Conservation (phyloP, 2,888 invertebrate genomes). For the Spodoptera picta region DNA sequence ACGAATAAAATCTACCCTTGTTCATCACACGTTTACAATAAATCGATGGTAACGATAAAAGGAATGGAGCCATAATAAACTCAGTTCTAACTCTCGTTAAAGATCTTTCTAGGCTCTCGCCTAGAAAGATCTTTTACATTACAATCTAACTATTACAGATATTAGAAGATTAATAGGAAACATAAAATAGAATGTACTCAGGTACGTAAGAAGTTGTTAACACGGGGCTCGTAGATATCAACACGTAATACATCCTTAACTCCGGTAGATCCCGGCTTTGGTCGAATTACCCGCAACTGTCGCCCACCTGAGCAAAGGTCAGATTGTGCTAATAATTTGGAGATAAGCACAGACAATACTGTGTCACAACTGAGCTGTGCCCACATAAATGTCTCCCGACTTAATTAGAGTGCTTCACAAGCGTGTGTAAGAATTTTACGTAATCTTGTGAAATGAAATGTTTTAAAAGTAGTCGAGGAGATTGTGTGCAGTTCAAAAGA, state of each 20-base stretch:
- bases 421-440: slow-evolving; percentile 2
- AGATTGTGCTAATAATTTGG: slow-evolving; percentile 40
- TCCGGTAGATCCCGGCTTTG: slow-evolving; percentile 36
- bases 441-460: slow-evolving; percentile 9
- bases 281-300: slow-evolving; percentile 28
- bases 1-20: too few species aligned
- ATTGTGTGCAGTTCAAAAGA: not conserved
- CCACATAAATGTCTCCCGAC: slow-evolving; percentile 19
- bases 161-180: too few species aligned
- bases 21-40: too few species aligned
- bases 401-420: slow-evolving; percentile 22
- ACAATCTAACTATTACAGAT: too few species aligned
- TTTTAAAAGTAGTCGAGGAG: not conserved
- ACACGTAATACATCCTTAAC: slow-evolving; percentile 9
- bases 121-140: too few species aligned
- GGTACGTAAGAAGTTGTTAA: too few species aligned
- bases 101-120: too few species aligned
- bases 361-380: slow-evolving; percentile 7
- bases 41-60: too few species aligned
- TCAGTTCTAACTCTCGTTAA: too few species aligned
- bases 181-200: too few species aligned
- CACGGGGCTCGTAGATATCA: slow-evolving; percentile 4
- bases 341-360: slow-evolving; percentile 41
- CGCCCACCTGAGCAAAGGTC: slow-evolving; percentile 24
- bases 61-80: too few species aligned